These are phyloP conservation scores for Limnephilus auricula DNA, from an alignment of 2,888 invertebrate species.

Conservation along the genomic window DNA sequence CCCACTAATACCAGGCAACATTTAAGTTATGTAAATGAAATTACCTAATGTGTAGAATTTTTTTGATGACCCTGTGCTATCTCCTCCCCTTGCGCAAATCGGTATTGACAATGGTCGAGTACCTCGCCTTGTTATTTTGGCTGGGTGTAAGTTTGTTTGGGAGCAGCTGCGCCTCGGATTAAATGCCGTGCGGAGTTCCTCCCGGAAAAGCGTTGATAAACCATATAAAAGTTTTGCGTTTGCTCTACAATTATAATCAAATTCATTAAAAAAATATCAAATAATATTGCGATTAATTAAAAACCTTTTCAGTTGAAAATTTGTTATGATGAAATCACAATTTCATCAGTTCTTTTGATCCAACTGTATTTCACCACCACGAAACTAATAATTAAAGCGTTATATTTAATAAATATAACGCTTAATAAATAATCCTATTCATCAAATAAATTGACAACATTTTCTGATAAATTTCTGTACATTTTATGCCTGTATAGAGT, in stretches of 20 bases:
- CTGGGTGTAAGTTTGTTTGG: slow-evolving; percentile 20
- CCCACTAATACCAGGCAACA: too few species aligned
- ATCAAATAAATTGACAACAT: too few species aligned
- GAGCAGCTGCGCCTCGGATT: slow-evolving; percentile 37
- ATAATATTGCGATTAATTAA: neutral
- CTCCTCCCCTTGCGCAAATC: neutral
- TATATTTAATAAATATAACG: too few species aligned
- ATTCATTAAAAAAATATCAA: neutral
- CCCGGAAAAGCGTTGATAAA: neutral
- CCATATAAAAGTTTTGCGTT: neutral
- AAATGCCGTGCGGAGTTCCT: slow-evolving; percentile 21
- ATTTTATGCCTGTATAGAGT: too few species aligned
- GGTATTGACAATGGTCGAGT: slow-evolving; percentile 38
- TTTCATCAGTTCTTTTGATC: too few species aligned
- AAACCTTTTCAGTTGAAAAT: neutral
- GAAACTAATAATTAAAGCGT: too few species aligned
- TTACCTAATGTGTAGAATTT: neutral
- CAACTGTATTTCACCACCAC: too few species aligned
- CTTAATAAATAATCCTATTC: too few species aligned
- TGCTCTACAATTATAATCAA: neutral
- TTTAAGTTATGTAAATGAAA: too few species aligned
- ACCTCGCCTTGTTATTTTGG: slow-evolving; percentile 33
- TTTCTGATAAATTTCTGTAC: too few species aligned
- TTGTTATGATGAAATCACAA: too few species aligned
- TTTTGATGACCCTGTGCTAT: neutral